Percentiles rank a stretch among this genome's conserved stretches.
Conservation (phyloP, 2,797 vertebrate genomes). For the Mergus octosetaceus region DNA sequence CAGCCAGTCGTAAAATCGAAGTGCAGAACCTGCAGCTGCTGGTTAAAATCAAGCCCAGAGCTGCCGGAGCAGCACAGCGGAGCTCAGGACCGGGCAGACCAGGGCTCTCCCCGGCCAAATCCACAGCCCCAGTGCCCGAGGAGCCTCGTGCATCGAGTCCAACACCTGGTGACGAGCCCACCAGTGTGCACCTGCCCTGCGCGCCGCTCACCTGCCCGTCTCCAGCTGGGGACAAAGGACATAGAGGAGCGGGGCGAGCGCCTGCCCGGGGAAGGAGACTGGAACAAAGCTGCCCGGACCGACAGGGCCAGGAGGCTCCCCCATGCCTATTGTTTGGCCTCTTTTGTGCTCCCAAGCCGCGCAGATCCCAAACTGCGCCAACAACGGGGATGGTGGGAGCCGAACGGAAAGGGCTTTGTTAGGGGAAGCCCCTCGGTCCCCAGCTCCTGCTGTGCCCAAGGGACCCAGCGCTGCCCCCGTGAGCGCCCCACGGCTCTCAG, state of each 20-base stretch:
- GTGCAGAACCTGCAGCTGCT: not conserved
- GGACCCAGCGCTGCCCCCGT: rapidly evolving
- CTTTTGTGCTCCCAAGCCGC: constrained; percentile 43
- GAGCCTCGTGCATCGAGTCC: constrained; percentile 42
- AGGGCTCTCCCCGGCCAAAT: not conserved
- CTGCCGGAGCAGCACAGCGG: not conserved
- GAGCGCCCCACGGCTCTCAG: rapidly evolving
- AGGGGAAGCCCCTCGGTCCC: not conserved
- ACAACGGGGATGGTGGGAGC: constrained; percentile 3
- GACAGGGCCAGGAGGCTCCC: not conserved
- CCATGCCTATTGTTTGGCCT: constrained; percentile 50
- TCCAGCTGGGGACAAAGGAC: constrained; percentile 56
- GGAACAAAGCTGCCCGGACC: constrained; percentile 4
- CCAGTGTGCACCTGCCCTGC: constrained; percentile 41
- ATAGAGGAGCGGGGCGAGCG: not conserved
- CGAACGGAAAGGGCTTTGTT: constrained; percentile 25
- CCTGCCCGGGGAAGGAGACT: not conserved
- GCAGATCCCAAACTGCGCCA: not conserved
- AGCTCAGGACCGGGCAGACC: constrained; percentile 5
- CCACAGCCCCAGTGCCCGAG: not conserved
- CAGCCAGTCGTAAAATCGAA: not conserved
- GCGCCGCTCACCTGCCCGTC: constrained; percentile 55
- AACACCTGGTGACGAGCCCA: constrained; percentile 33
- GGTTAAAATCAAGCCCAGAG: not conserved
- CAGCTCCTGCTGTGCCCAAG: not conserved